These are phyloP conservation scores for Lycopodina hypogea DNA, from an alignment of 37 sponge, comb jelly and placozoan species.

Conservation along the genomic window DNA sequence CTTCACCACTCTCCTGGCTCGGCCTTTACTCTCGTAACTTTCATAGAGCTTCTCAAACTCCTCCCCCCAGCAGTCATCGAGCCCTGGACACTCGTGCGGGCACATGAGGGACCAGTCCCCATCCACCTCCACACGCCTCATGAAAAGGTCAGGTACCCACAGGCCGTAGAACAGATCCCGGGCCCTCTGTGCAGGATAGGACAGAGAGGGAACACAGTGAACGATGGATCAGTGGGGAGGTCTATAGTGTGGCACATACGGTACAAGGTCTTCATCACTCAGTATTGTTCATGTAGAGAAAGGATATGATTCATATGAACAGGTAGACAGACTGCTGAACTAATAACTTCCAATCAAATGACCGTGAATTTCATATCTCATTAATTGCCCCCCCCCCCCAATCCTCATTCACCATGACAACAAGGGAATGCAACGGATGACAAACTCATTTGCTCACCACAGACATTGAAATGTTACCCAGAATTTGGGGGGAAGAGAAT, in stretches of 20 bases:
- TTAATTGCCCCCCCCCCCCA: too few relatives aligned
- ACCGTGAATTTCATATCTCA: background rate
- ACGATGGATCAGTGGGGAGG: background rate
- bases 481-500: too few relatives aligned
- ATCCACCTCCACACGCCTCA: constrained; percentile 87
- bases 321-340: too few relatives aligned
- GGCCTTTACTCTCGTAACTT: constrained; percentile 88
- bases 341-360: too few relatives aligned
- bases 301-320: too few relatives aligned
- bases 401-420: too few relatives aligned
- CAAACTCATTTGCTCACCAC: too few relatives aligned
- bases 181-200: constrained; percentile 59
- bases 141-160: constrained; percentile 99
- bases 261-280: too few relatives aligned
- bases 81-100: constrained; percentile 95
- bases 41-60: constrained; percentile 92
- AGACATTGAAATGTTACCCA: too few relatives aligned
- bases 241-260: too few relatives aligned
- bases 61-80: constrained; percentile 89
- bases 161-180: constrained; percentile 95
- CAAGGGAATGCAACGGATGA: too few relatives aligned
- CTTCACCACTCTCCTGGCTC: constrained; percentile 57
- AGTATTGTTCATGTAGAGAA: too few relatives aligned
- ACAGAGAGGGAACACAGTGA: background rate
- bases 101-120: constrained; percentile 96